A percentile compares a stretch with the other conserved stretches of the same genome.
Conservation (phyloP, 2,113 vertebrate genomes). For the Arenaria interpres region DNA sequence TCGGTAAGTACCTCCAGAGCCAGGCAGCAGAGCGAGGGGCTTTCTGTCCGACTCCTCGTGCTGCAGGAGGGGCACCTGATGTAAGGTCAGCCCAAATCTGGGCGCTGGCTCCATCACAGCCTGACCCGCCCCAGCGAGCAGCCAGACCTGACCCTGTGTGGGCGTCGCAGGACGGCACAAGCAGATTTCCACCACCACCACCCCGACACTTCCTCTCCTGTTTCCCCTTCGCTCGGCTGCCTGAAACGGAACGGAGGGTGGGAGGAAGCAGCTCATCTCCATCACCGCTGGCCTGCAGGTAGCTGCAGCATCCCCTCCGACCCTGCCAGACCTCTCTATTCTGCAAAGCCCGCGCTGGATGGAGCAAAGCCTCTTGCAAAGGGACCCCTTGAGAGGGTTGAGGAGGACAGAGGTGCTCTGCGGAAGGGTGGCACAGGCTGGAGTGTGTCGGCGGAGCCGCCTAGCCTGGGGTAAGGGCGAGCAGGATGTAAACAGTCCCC, state of each 20-base stretch:
- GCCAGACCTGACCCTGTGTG: neutral
- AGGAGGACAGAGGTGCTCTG: neutral
- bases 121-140: neutral
- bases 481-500: neutral
- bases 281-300: neutral
- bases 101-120: neutral
- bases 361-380: neutral
- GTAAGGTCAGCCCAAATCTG: neutral
- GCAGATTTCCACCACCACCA: neutral
- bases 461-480: rapidly evolving
- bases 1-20: neutral
- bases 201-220: neutral
- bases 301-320: neutral
- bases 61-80: neutral
- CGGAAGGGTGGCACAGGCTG: neutral
- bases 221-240: neutral
- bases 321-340: neutral
- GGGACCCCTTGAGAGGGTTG: neutral
- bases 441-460: neutral
- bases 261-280: neutral
- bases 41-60: neutral
- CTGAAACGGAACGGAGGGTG: neutral
- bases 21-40: neutral
- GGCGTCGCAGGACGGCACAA: neutral
- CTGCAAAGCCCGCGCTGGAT: neutral